Evolutionary conservation across 2,888 invertebrate genomes (phyloP), one percentile per base, ranked within the genome.

Genomic region (Caenorhabditis parvicauda): DNA sequence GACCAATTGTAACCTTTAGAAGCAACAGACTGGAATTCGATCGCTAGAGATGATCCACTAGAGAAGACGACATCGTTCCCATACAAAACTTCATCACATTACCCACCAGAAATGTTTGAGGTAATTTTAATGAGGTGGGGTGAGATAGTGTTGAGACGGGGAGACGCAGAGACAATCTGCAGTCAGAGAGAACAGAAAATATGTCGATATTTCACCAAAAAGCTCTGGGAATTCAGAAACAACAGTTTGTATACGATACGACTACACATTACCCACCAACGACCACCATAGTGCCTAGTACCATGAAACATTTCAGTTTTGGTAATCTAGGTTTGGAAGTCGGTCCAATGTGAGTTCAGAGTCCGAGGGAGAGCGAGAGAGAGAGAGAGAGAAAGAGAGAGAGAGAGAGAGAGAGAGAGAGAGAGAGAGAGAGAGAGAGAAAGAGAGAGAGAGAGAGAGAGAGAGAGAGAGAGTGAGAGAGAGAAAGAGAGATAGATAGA

Each of bases 51-150:
- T 41, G 35, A 43, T 5, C 62, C 62, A 1, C 27, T 62, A 9
- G 62, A 62, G 37, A 44, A 57, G 9, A 53, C 53, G n/a, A 55
- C 61, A n/a, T 49, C 50, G 6, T 67, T 53, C 38, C 41, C 52
- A 42, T 68, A 68, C 55, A 49, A 43, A n/a, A 68, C 68, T 19
- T 59, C 63, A 5, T 60, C 63, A 4, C 62, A 63, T 42, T 65
- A 65, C 46, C 68, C 68, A 19, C 63, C 63, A 12, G 14, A 46
- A 6, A 19, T 60, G 19, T 55, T 60, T 27, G 41, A 46, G 9
- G 60, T 21, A 3, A 49, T 28, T 19, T 5, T 47, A 9, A 27
- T 17, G 9, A 14, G 32, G 39, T 19, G 35, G 25, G 1, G 32
- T 45, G 32, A 35, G 12, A 35, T 28, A 19, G 17, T 35, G 24